Evolutionary conservation across 2,797 vertebrate species (phyloP).

Genomic region (Tapirus indicus): DNA sequence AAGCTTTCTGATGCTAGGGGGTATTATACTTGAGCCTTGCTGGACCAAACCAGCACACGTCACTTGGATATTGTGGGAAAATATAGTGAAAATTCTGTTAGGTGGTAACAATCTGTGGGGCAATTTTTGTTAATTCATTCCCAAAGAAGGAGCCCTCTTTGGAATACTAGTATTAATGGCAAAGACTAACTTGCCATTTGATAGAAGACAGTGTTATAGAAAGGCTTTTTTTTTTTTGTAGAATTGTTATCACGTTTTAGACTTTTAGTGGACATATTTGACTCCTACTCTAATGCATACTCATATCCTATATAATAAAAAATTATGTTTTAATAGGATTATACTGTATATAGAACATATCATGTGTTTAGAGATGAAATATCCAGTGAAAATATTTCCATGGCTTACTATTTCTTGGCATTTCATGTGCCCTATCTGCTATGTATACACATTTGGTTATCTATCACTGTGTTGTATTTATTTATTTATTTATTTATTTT

Average conservation of each 20-base stretch:
- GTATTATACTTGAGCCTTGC: not conserved
- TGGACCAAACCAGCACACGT: not conserved
- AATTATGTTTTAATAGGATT: not conserved
- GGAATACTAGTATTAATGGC: not conserved
- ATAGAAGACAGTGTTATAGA: not conserved
- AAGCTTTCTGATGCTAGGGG: not conserved
- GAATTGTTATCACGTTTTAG: not conserved
- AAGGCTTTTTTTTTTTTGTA: not conserved
- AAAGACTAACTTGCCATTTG: not conserved
- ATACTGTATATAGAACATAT: not conserved
- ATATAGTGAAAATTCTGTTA: not conserved
- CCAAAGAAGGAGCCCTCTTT: not conserved
- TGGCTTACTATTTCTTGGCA: not conserved
- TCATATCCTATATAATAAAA: not conserved
- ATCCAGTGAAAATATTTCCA: not conserved
- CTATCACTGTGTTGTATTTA: not conserved
- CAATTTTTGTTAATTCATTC: not conserved
- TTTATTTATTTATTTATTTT: too few species aligned
- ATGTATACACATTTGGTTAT: not conserved
- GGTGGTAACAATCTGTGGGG: not conserved
- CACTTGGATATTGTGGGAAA: not conserved
- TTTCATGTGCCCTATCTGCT: not conserved
- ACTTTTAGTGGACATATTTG: not conserved
- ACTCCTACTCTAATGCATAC: not conserved
- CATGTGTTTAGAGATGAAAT: slow-evolving; percentile 6